Conservation (phyloP, 1,140 invertebrate species). For the Platyura marginata region DNA sequence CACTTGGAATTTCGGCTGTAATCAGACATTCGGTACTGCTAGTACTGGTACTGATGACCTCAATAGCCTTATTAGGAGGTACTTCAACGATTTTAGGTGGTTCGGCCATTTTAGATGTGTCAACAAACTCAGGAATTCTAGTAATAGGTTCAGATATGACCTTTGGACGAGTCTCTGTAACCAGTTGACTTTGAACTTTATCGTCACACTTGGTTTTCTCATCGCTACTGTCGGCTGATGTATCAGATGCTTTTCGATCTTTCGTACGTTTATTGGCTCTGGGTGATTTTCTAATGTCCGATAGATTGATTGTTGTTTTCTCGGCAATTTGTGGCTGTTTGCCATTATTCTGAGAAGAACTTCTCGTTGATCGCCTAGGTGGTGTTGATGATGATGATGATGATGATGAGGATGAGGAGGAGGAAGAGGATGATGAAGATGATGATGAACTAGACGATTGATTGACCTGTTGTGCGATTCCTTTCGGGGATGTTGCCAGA, state of each 20-base stretch:
- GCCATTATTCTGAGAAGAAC: slow-evolving; percentile 10
- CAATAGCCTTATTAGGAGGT: no score
- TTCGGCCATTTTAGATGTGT: not conserved
- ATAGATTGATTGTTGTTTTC: slow-evolving; percentile 8
- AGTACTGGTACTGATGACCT: no score
- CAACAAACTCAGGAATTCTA: not conserved
- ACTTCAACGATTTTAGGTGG: not conserved
- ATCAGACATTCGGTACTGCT: no score
- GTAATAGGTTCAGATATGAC: no score
- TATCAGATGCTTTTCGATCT: slow-evolving; percentile 39
- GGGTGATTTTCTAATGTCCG: slow-evolving; percentile 38
- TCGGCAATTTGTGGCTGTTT: slow-evolving; percentile 5
- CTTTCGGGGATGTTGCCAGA: slow-evolving; percentile 19
- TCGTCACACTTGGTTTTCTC: slow-evolving; percentile 25
- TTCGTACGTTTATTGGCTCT: slow-evolving; percentile 34
- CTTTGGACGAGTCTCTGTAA: no score
- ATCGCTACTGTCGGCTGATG: slow-evolving; percentile 35
- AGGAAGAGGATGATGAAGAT: slow-evolving; percentile 6
- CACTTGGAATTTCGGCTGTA: no score
- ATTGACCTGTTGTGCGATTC: slow-evolving; percentile 11
- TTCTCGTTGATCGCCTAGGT: slow-evolving; percentile 14
- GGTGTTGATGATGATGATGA: slow-evolving; percentile 12
- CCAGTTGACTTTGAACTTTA: no score
- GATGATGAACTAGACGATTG: slow-evolving; percentile 11
- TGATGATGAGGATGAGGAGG: not conserved